Evolutionary conservation across 2,797 vertebrate genomes (phyloP).

Genomic region (Eupleurogrammus muticus): DNA sequence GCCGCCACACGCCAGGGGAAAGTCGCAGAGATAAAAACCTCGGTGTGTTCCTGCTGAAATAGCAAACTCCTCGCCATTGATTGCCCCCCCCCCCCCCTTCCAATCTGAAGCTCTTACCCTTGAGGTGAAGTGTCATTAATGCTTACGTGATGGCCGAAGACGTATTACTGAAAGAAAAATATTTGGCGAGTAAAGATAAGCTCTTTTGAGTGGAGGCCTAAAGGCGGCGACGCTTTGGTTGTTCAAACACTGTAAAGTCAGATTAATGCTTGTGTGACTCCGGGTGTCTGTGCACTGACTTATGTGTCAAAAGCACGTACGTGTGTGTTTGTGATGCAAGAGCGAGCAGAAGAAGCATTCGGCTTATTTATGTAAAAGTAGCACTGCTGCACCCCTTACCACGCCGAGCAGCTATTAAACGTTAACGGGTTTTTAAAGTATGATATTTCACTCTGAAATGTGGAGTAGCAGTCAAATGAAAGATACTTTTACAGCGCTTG

Average conservation of each 20-base stretch:
- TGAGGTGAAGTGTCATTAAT: slow-evolving; percentile 32
- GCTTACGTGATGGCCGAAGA: slow-evolving; percentile 20
- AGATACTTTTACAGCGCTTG: not conserved
- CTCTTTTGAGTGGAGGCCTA: slow-evolving; percentile 14
- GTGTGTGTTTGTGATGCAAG: not conserved
- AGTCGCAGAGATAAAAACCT: slow-evolving; percentile 51
- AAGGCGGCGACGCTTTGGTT: not conserved
- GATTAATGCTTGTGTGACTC: not conserved
- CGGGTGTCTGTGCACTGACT: not conserved
- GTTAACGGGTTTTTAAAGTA: not conserved
- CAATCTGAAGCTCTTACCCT: slow-evolving; percentile 26
- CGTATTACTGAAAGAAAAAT: slow-evolving; percentile 23
- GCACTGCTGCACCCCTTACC: not conserved
- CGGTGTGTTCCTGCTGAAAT: slow-evolving; percentile 31
- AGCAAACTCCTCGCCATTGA: slow-evolving; percentile 3
- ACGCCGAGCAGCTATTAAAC: too few relatives aligned
- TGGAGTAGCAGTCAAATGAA: slow-evolving; percentile 2
- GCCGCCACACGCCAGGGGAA: slow-evolving; percentile 31
- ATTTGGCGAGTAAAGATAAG: slow-evolving; percentile 27
- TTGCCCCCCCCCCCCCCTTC: slow-evolving; percentile 33
- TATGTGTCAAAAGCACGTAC: not conserved
- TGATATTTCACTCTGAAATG: not conserved
- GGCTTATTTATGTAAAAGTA: not conserved
- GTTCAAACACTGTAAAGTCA: not conserved
- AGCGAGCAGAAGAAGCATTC: not conserved